These are phyloP conservation scores for Trematocara stigmaticum DNA, from an alignment of 2,113 vertebrate genomes.

Conservation along the genomic window DNA sequence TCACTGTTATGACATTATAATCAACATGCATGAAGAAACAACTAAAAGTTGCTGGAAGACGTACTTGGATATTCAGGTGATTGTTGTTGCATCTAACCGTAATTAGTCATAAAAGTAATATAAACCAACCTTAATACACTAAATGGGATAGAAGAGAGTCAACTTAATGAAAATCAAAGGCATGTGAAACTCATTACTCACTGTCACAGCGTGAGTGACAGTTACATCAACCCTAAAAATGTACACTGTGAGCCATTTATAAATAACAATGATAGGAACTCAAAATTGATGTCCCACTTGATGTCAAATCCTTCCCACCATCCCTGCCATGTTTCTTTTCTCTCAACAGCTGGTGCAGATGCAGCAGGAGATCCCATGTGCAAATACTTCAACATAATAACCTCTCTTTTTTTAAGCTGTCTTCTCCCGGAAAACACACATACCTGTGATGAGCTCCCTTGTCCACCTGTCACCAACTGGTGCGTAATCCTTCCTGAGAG, in stretches of 20 bases:
- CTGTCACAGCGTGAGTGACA: constrained; percentile 41
- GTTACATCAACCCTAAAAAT: constrained; percentile 24
- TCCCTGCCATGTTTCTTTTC: not conserved
- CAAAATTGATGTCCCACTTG: not conserved
- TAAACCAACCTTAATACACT: not conserved
- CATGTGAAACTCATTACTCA: constrained; percentile 52
- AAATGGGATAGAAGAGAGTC: not conserved
- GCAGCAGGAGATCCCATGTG: constrained; percentile 4
- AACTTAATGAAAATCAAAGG: constrained; percentile 30
- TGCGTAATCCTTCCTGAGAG: not conserved
- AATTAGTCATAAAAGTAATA: not conserved
- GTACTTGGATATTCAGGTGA: fast-evolving
- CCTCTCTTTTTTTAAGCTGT: not conserved
- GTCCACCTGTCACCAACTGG: constrained; percentile 27
- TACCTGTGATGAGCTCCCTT: not conserved
- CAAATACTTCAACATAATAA: constrained; percentile 1
- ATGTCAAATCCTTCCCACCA: not conserved
- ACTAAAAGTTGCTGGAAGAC: not conserved
- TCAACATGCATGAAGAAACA: not conserved
- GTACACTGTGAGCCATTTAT: constrained; percentile 24
- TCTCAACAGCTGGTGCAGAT: constrained; percentile 25
- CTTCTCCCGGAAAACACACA: not conserved
- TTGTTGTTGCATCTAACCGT: not conserved
- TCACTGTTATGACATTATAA: not conserved
- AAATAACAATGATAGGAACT: constrained; percentile 24